A percentile compares a stretch with the other conserved stretches of the same genome.
These are phyloP conservation scores for Urophycis tenuis DNA, from an alignment of 2,797 vertebrate genomes.

Conservation along the genomic window DNA sequence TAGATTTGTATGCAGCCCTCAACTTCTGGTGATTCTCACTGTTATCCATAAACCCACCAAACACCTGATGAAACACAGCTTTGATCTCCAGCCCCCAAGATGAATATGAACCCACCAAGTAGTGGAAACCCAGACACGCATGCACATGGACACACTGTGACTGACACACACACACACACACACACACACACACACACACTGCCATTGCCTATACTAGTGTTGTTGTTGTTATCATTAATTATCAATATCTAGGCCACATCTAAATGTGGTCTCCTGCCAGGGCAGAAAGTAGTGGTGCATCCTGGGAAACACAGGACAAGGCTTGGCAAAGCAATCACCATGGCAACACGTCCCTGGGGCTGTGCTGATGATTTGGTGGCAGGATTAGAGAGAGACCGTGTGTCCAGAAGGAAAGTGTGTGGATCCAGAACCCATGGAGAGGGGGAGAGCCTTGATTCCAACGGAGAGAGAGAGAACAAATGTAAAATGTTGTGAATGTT, in stretches of 20 bases:
- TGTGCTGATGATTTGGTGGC: conserved; percentile 8
- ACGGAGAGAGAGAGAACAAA: neutral
- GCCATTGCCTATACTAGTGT: neutral
- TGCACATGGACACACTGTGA: neutral
- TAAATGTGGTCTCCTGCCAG: conserved; percentile 27
- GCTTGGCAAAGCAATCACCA: conserved; percentile 8
- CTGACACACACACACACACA: neutral
- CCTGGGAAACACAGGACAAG: conserved; percentile 25
- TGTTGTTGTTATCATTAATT: neutral
- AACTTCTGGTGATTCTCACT: neutral
- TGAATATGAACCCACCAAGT: conserved; percentile 23
- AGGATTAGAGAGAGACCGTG: conserved; percentile 12
- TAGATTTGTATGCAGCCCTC: neutral
- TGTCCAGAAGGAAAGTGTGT: neutral
- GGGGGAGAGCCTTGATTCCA: conserved; percentile 3
- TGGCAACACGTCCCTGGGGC: conserved; percentile 19
- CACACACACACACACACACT: neutral
- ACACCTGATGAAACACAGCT: conserved; percentile 28
- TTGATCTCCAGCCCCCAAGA: conserved; percentile 35
- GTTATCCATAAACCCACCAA: conserved; percentile 17
- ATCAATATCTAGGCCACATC: conserved; percentile 29
- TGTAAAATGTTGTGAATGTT: neutral
- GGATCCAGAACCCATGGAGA: conserved; percentile 3
- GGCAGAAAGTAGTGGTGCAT: conserved; percentile 19
- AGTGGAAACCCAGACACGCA: conserved; percentile 2